These are phyloP conservation scores for Capromys pilorides DNA, from an alignment of 2,797 vertebrate species.

Conservation along the genomic window DNA sequence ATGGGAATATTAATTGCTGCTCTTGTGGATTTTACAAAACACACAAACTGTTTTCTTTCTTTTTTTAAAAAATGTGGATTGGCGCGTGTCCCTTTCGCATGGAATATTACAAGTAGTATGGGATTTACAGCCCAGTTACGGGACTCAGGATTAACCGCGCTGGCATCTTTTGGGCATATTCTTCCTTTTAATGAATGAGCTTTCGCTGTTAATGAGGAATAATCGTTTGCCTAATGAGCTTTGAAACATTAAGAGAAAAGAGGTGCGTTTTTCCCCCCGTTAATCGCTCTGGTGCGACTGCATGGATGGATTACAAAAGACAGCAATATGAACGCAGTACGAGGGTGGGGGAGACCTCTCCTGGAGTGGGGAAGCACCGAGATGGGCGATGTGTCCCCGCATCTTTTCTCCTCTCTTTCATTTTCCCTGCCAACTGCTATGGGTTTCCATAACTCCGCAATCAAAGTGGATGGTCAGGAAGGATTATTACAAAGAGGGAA, in stretches of 20 bases:
- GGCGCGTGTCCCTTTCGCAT: constrained; percentile 82
- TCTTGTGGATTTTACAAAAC: constrained; percentile 91
- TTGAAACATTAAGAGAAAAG: constrained; percentile 94
- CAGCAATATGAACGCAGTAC: constrained; percentile 85
- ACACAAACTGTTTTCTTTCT: constrained; percentile 83
- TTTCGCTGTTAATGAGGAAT: constrained; percentile 90
- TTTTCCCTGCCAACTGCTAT: constrained; percentile 86
- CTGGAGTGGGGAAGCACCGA: constrained; percentile 85
- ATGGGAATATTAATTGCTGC: constrained; percentile 88
- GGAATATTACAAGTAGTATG: constrained; percentile 87
- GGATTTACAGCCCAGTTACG: constrained; percentile 88
- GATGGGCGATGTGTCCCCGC: constrained; percentile 86
- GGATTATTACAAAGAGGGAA: constrained; percentile 87
- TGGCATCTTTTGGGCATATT: constrained; percentile 95
- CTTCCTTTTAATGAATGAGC: constrained; percentile 88
- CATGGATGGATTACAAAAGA: constrained; percentile 99
- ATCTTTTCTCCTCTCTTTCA: constrained; percentile 79
- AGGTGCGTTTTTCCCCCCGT: constrained; percentile 85
- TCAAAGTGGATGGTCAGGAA: constrained; percentile 87
- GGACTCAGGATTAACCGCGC: constrained; percentile 86
- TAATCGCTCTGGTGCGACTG: constrained; percentile 95
- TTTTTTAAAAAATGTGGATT: constrained; percentile 78
- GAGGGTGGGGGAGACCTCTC: constrained; percentile 82
- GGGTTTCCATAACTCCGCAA: constrained; percentile 88
- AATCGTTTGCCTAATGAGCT: constrained; percentile 98